Conservation (phyloP, 1,140 invertebrate genomes). For the silkworm (Bombyx mori) region DNA sequence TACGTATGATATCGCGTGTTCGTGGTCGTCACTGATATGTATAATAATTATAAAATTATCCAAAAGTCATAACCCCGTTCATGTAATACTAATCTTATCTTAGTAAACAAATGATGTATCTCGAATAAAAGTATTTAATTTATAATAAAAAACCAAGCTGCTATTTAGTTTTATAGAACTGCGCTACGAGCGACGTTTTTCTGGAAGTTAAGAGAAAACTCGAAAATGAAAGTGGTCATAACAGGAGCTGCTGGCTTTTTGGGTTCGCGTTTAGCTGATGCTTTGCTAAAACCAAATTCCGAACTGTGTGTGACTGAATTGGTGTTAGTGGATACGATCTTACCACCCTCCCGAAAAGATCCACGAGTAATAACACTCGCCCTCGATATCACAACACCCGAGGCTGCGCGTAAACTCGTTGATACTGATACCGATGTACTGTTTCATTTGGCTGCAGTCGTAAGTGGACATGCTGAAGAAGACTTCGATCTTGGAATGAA, state of each 20-base stretch:
- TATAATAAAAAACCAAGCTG: too few relatives aligned
- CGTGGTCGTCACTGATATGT: too few relatives aligned
- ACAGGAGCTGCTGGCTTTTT: conserved; percentile 52
- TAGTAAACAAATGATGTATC: too few relatives aligned
- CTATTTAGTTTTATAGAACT: too few relatives aligned
- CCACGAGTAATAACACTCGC: conserved; percentile 21
- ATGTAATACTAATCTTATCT: too few relatives aligned
- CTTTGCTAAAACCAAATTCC: conserved; percentile 20
- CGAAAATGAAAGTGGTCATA: conserved; percentile 43
- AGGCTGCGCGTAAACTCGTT: conserved; percentile 21
- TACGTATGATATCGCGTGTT: too few relatives aligned
- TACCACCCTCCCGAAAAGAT: conserved; percentile 16
- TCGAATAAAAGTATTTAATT: too few relatives aligned
- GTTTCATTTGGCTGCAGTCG: conserved; percentile 49
- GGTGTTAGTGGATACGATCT: conserved; percentile 24
- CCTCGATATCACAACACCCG: conserved; percentile 22
- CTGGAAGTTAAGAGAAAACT: too few relatives aligned
- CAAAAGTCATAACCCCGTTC: too few relatives aligned
- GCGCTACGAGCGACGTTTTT: too few relatives aligned
- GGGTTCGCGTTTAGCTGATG: conserved; percentile 32
- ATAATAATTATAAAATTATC: too few relatives aligned
- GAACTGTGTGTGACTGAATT: conserved; percentile 27
- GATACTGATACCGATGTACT: conserved; percentile 22
- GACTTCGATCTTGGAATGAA: conserved; percentile 49
- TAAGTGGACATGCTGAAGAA: conserved; percentile 49